phyloP scores from a whole-genome alignment of 2,797 vertebrate species.

The Hydrolagus colliei region DNA sequence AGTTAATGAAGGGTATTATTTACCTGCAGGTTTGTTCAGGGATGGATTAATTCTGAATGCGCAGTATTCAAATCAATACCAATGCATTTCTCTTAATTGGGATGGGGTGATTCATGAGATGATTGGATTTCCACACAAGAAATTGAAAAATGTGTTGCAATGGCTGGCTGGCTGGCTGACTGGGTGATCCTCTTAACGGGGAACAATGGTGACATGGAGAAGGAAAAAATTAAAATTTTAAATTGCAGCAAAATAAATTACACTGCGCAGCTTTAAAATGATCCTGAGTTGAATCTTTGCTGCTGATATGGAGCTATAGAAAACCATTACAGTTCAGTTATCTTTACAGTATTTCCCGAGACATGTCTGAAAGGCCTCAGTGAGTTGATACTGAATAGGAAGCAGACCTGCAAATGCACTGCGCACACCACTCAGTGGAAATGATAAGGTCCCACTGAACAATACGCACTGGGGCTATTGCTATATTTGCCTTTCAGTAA shows the following conservation, averaged over 20 bases:
- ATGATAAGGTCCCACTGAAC: background rate
- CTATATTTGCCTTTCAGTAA: background rate
- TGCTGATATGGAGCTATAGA: background rate
- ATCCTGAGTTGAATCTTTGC: background rate
- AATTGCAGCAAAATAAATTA: background rate
- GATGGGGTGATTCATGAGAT: background rate
- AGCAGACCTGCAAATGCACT: background rate
- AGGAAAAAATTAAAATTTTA: no score
- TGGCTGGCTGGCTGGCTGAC: no score
- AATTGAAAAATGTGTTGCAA: background rate
- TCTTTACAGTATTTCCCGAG: background rate
- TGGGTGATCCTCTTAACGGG: no score
- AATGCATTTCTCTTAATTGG: background rate
- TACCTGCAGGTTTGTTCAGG: background rate
- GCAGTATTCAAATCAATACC: background rate
- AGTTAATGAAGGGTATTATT: background rate
- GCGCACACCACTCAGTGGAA: background rate
- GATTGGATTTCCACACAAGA: background rate
- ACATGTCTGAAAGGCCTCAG: background rate
- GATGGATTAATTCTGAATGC: background rate
- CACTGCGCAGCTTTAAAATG: background rate
- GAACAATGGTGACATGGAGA: no score
- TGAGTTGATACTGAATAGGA: background rate
- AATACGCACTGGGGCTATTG: no score
- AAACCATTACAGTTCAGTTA: background rate